phyloP scores from a whole-genome alignment of 2,888 invertebrate species.

The Uropetala carovei region DNA sequence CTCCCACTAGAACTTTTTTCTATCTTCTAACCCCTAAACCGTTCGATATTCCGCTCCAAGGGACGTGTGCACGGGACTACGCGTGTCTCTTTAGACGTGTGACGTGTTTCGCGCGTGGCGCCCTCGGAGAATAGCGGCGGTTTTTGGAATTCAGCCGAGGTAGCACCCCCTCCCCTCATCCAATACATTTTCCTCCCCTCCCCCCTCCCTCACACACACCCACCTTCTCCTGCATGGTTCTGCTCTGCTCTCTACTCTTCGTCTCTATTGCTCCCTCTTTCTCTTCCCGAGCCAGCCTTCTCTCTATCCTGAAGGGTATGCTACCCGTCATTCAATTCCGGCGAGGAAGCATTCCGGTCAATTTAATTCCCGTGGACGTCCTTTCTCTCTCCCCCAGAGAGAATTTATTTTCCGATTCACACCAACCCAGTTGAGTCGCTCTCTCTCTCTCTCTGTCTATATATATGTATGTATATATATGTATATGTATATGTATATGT shows the following conservation, averaged over 20 bases:
- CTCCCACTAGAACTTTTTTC: no score
- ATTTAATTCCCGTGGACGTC: slow-evolving; percentile 46
- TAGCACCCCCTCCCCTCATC: background rate
- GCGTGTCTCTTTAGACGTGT: slow-evolving; percentile 32
- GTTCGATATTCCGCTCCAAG: slow-evolving; percentile 12
- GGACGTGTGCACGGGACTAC: background rate
- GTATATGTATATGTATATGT: no score
- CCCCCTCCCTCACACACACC: background rate
- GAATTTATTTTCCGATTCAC: slow-evolving; percentile 48
- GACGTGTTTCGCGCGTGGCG: slow-evolving; percentile 16
- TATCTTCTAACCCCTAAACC: background rate
- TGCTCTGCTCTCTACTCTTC: background rate
- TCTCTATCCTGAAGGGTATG: slow-evolving; percentile 39
- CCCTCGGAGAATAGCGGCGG: slow-evolving; percentile 23
- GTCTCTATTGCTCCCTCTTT: background rate
- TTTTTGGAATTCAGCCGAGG: background rate
- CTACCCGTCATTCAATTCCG: slow-evolving; percentile 56
- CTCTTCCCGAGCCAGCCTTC: background rate
- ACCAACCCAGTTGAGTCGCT: slow-evolving; percentile 11
- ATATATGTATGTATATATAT: no score
- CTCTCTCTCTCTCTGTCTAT: no score
- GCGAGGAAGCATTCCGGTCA: slow-evolving; percentile 47
- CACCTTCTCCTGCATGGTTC: background rate
- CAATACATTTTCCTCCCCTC: background rate
- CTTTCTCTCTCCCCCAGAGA: background rate